Conservation (phyloP, 2,113 vertebrate species). For the Xiphophorus maculatus region DNA sequence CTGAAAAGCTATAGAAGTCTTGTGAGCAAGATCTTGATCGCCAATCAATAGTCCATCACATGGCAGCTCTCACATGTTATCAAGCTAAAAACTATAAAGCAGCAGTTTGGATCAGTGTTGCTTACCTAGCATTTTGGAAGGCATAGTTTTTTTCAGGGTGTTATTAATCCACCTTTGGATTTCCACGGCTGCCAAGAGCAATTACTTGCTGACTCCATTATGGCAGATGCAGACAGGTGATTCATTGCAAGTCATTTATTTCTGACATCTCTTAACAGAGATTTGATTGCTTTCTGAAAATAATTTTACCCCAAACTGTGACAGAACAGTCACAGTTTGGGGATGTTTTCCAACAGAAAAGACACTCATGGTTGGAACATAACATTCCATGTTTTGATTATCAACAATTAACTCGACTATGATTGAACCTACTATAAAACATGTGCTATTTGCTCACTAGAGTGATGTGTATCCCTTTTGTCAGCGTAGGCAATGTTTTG, state of each 20-base stretch:
- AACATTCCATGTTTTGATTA: slow-evolving; percentile 5
- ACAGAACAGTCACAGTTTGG: not conserved
- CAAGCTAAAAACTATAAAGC: slow-evolving; percentile 59
- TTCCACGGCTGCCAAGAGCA: slow-evolving; percentile 52
- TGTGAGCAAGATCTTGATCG: slow-evolving; percentile 54
- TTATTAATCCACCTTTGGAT: slow-evolving; percentile 62
- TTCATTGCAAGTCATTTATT: slow-evolving; percentile 68
- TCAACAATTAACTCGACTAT: not conserved
- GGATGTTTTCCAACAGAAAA: not conserved
- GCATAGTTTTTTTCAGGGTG: slow-evolving; percentile 35
- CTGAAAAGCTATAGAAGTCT: slow-evolving; percentile 68
- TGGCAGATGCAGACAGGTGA: slow-evolving; percentile 56
- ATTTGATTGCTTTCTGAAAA: slow-evolving; percentile 62
- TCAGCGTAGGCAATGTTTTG: slow-evolving; percentile 35
- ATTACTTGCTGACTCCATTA: slow-evolving; percentile 65
- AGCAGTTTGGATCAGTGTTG: slow-evolving; percentile 36
- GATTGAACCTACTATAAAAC: slow-evolving; percentile 4
- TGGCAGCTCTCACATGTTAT: slow-evolving; percentile 59
- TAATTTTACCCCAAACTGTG: slow-evolving; percentile 31
- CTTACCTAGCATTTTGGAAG: slow-evolving; percentile 40
- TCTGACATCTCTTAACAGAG: slow-evolving; percentile 65
- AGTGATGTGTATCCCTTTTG: slow-evolving; percentile 1
- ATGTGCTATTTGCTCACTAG: not conserved
- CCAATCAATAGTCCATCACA: slow-evolving; percentile 71
- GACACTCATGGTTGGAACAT: not conserved